Conservation (phyloP, 2,113 vertebrate genomes). For the Dinomys branickii region DNA sequence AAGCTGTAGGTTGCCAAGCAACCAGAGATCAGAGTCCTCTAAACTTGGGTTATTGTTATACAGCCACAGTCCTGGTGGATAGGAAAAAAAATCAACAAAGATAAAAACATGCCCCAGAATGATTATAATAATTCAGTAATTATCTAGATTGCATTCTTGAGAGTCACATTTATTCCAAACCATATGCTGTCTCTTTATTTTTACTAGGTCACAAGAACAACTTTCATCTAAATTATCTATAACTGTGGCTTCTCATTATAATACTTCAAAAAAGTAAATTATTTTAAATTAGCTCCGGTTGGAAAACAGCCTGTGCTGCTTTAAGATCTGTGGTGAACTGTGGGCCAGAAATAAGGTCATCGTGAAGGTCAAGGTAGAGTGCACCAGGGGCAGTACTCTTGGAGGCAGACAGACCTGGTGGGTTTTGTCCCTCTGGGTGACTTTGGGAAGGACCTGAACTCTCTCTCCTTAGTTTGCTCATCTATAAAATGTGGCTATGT, state of each 20-base stretch:
- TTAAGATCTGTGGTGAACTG: conserved; percentile 29
- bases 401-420: neutral
- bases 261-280: conserved; percentile 68
- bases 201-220: conserved; percentile 54
- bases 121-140: conserved; percentile 50
- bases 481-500: neutral
- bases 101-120: conserved; percentile 30
- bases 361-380: neutral
- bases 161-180: conserved; percentile 52
- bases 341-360: conserved; percentile 56
- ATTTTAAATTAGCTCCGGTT: conserved; percentile 73
- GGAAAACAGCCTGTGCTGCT: conserved; percentile 44
- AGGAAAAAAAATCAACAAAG: conserved; percentile 1
- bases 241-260: conserved; percentile 67
- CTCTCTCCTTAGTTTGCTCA: neutral
- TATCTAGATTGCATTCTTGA: conserved; percentile 50
- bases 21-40: conserved; percentile 70
- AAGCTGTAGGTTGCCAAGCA: conserved; percentile 75
- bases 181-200: conserved; percentile 19
- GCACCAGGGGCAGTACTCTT: neutral
- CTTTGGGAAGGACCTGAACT: neutral
- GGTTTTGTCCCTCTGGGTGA: neutral
- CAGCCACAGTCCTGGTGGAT: neutral
- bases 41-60: conserved; percentile 54
- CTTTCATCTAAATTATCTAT: conserved; percentile 71